These are phyloP conservation scores for Amblyopsis hoosieri DNA, from an alignment of 2,797 vertebrate genomes.

Conservation along the genomic window DNA sequence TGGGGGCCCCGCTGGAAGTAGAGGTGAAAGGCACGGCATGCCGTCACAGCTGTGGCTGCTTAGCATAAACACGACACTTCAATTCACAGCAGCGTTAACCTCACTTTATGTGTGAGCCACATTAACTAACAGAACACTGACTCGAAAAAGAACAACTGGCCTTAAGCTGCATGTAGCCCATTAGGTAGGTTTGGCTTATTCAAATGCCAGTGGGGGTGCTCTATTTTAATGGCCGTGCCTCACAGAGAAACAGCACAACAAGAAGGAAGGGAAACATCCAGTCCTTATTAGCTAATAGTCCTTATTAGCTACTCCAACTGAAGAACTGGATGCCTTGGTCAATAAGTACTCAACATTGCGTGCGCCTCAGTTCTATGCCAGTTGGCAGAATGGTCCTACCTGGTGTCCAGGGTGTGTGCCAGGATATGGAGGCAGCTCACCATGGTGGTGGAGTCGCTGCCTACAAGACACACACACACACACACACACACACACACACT, in stretches of 20 bases:
- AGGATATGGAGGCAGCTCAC: slow-evolving; percentile 98
- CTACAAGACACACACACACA: slow-evolving; percentile 65
- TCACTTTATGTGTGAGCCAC: slow-evolving; percentile 45
- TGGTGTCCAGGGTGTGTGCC: slow-evolving; percentile 96
- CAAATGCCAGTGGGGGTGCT: slow-evolving; percentile 57
- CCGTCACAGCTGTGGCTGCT: slow-evolving; percentile 43
- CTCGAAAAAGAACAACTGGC: slow-evolving; percentile 51
- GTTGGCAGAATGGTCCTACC: slow-evolving; percentile 71
- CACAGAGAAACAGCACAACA: slow-evolving; percentile 34
- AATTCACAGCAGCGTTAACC: slow-evolving; percentile 28
- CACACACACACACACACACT: slow-evolving; percentile 3
- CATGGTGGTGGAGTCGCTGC: slow-evolving; percentile 93
- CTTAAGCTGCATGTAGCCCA: slow-evolving; percentile 47
- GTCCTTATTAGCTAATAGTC: slow-evolving; percentile 19
- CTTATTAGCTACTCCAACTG: slow-evolving; percentile 5
- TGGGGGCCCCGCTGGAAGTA: slow-evolving; percentile 37
- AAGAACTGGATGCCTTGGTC: neutral
- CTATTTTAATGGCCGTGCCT: slow-evolving; percentile 50
- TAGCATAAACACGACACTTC: slow-evolving; percentile 36
- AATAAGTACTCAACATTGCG: neutral
- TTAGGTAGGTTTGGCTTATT: slow-evolving; percentile 51
- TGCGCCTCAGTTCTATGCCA: neutral
- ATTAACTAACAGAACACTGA: slow-evolving; percentile 48
- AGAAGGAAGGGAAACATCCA: slow-evolving; percentile 28
- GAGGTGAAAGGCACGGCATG: slow-evolving; percentile 47